Conservation (phyloP, 2,888 invertebrate species). For the Dicyrtoma fusca region DNA sequence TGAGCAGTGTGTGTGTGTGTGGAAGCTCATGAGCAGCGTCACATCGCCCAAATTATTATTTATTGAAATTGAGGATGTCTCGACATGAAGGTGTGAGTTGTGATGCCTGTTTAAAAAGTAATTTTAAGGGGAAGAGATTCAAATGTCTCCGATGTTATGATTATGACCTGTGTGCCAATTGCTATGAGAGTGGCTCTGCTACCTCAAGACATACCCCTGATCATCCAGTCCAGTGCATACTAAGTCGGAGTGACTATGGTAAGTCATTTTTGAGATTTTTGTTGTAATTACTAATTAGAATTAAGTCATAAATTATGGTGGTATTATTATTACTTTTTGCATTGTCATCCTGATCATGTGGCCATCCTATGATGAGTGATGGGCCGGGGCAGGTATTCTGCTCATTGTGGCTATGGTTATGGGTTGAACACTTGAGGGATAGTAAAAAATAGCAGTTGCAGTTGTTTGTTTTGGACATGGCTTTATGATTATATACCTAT, state of each 20-base stretch:
- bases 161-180: constrained; percentile 96
- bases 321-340: too few relatives aligned
- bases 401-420: too few relatives aligned
- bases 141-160: constrained; percentile 99
- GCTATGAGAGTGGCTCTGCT: constrained; percentile 89
- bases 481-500: too few relatives aligned
- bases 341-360: too few relatives aligned
- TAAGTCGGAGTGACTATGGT: constrained; percentile 96
- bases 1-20: constrained; percentile 13
- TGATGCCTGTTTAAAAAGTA: constrained; percentile 97
- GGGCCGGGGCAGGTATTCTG: too few relatives aligned
- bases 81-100: constrained; percentile 99
- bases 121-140: constrained; percentile 95
- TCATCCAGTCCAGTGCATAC: constrained; percentile 99
- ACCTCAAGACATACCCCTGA: constrained; percentile 91
- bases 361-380: too few relatives aligned
- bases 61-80: constrained; percentile 70
- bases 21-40: not conserved
- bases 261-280: constrained; percentile 59
- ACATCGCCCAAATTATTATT: constrained; percentile 16
- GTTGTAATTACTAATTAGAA: too few relatives aligned
- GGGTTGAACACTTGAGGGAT: not conserved
- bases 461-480: too few relatives aligned
- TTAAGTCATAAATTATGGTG: too few relatives aligned
- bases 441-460: too few relatives aligned